A percentile compares a stretch with the other conserved stretches of the same genome.
These are phyloP conservation scores for Tethea ocularis DNA, from an alignment of 2,888 invertebrate species.

Conservation along the genomic window DNA sequence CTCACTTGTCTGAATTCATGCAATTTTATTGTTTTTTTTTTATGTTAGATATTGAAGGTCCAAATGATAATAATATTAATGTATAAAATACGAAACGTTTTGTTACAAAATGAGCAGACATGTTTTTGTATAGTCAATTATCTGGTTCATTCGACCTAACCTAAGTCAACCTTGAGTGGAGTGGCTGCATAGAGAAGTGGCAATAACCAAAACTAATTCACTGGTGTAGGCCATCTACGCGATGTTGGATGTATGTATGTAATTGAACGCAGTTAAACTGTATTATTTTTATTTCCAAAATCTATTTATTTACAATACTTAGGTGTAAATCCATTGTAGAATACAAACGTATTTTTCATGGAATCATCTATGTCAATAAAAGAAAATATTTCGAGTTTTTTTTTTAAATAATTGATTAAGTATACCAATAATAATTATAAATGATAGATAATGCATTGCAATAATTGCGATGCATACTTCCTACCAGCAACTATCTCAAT, in stretches of 20 bases:
- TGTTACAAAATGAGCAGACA: background rate
- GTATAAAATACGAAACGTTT: background rate
- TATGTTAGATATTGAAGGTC: background rate
- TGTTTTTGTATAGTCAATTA: conserved; percentile 6
- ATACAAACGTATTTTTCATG: too few relatives aligned
- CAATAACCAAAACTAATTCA: background rate
- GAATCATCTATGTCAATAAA: too few relatives aligned
- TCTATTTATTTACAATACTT: background rate
- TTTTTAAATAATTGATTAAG: too few relatives aligned
- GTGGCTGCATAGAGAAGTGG: conserved; percentile 13
- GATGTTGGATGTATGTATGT: background rate
- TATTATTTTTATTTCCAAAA: background rate
- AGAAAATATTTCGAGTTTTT: too few relatives aligned
- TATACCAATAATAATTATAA: too few relatives aligned
- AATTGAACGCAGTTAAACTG: background rate
- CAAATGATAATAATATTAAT: background rate
- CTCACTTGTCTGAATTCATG: conserved; percentile 20
- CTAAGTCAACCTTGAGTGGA: conserved; percentile 29
- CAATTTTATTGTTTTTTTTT: background rate
- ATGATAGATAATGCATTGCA: too few relatives aligned
- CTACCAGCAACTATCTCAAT: too few relatives aligned
- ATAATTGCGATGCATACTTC: too few relatives aligned
- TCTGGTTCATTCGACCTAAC: conserved; percentile 12
- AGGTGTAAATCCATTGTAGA: background rate
- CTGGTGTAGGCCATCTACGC: background rate